These are phyloP conservation scores for Dryocosmus kuriphilus DNA, from an alignment of 2,888 invertebrate genomes.

Conservation along the genomic window DNA sequence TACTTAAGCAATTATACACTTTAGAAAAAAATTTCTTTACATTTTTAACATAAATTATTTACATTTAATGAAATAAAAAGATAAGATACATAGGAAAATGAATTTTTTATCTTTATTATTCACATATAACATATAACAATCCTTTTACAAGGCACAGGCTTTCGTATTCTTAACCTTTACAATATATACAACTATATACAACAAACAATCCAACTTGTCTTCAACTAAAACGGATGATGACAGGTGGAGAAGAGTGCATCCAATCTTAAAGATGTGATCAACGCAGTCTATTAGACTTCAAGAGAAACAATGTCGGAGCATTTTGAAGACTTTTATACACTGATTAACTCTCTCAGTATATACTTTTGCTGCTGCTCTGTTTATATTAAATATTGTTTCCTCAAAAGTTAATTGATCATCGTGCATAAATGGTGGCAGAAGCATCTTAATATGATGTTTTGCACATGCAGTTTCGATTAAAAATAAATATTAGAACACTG, in stretches of 20 bases:
- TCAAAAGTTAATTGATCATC: constrained; percentile 43
- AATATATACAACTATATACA: too few species aligned
- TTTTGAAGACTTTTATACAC: constrained; percentile 45
- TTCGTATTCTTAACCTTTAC: too few species aligned
- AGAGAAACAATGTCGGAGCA: constrained; percentile 5
- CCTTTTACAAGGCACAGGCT: too few species aligned
- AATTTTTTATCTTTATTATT: too few species aligned
- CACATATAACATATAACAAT: too few species aligned
- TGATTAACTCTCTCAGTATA: constrained; percentile 52
- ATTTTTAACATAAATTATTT: too few species aligned
- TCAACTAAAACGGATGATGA: constrained; percentile 40
- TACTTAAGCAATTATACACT: too few species aligned
- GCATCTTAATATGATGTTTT: constrained; percentile 41
- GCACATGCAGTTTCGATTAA: constrained; percentile 58
- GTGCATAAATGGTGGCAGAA: constrained; percentile 51
- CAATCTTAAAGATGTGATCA: constrained; percentile 40
- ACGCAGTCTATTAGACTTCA: constrained; percentile 1
- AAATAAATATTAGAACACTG: too few species aligned
- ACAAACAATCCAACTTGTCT: constrained; percentile 32
- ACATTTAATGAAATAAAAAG: too few species aligned
- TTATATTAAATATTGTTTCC: constrained; percentile 37
- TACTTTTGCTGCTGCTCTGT: constrained; percentile 46
- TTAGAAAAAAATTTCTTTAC: too few species aligned
- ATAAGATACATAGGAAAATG: too few species aligned
- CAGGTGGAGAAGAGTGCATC: constrained; percentile 34